Conservation (phyloP, 2,113 vertebrate genomes). For the Otis tarda region DNA sequence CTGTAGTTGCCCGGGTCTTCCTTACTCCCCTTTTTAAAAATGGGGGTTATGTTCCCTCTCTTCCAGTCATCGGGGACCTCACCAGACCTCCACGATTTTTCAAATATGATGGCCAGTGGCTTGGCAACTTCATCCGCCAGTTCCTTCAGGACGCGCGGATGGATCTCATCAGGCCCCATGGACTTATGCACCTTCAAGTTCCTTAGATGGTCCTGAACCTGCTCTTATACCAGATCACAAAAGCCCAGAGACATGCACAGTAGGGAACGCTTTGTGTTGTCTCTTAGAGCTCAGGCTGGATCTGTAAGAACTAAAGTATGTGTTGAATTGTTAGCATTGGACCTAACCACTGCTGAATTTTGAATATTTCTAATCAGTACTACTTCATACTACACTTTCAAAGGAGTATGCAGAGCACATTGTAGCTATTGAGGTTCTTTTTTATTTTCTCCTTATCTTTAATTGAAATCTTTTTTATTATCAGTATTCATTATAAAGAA, state of each 20-base stretch:
- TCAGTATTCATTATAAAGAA: neutral
- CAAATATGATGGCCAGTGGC: too few species aligned
- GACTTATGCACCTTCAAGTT: too few species aligned
- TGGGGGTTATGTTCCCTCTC: too few species aligned
- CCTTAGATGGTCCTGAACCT: too few species aligned
- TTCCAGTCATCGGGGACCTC: too few species aligned
- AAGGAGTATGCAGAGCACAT: neutral
- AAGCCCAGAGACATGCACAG: neutral
- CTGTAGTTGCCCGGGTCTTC: too few species aligned
- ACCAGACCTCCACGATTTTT: too few species aligned
- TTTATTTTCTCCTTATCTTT: slow-evolving; percentile 1
- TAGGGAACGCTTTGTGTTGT: neutral
- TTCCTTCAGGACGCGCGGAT: too few species aligned
- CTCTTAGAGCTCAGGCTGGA: neutral
- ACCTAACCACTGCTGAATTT: neutral
- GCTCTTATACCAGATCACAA: neutral
- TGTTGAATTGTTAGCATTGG: neutral
- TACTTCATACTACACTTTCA: neutral
- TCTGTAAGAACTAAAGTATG: neutral
- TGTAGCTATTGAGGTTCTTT: neutral
- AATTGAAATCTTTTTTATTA: slow-evolving; percentile 42
- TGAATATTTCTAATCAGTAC: neutral
- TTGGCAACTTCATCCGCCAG: too few species aligned
- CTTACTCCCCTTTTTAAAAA: too few species aligned
- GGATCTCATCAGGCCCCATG: too few species aligned